Conservation (phyloP, 2,797 vertebrate species). For the Enteromius fasciolatus region DNA sequence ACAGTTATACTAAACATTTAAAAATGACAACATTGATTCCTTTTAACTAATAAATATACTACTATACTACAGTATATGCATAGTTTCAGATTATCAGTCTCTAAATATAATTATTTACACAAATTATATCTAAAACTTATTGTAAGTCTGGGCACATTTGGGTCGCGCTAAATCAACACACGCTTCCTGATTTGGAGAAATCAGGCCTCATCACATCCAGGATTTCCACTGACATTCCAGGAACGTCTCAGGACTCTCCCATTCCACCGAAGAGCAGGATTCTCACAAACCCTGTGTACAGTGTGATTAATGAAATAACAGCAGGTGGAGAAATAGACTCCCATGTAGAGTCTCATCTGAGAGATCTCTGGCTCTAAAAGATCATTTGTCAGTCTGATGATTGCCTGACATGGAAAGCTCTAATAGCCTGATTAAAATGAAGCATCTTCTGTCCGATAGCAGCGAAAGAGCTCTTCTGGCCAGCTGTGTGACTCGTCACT, state of each 20-base stretch:
- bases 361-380: neutral
- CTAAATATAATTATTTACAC: neutral
- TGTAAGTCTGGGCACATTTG: slow-evolving; percentile 8
- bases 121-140: neutral
- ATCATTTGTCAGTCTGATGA: neutral
- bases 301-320: slow-evolving; percentile 34
- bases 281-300: neutral
- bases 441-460: neutral
- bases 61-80: neutral
- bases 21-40: no score
- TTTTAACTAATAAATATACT: neutral
- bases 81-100: neutral
- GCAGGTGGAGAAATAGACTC: slow-evolving; percentile 35
- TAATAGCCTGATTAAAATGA: slow-evolving; percentile 10
- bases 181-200: slow-evolving; percentile 49
- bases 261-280: slow-evolving; percentile 37
- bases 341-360: neutral
- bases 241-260: slow-evolving; percentile 33
- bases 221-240: slow-evolving; percentile 45
- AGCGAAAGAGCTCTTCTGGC: slow-evolving; percentile 5
- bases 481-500: slow-evolving; percentile 27
- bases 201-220: slow-evolving; percentile 40
- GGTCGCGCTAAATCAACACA: slow-evolving; percentile 56
- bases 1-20: no score
- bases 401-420: slow-evolving; percentile 2